Evolutionary conservation across 2,888 invertebrate species (phyloP).

Genomic region (Phyllotreta cruciferae): DNA sequence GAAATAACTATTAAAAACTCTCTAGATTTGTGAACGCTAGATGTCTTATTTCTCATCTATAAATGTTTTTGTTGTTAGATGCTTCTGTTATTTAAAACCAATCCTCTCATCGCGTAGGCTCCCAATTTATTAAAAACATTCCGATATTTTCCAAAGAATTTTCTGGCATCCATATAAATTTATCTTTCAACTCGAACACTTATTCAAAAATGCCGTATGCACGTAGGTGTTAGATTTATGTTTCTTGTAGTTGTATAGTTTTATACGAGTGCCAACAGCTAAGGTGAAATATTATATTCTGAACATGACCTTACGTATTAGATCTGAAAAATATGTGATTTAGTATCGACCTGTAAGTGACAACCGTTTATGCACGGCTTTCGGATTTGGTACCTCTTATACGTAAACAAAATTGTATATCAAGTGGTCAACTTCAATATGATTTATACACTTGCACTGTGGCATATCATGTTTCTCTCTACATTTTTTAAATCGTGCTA

Average conservation of each 20-base stretch:
- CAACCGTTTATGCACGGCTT: conserved; percentile 27
- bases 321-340: conserved; percentile 42
- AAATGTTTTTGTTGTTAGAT: conserved; percentile 1
- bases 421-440: conserved; percentile 11
- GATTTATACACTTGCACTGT: conserved; percentile 10
- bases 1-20: no score
- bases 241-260: conserved; percentile 47
- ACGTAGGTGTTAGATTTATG: conserved; percentile 53
- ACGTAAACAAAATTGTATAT: conserved; percentile 14
- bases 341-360: conserved; percentile 40
- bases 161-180: conserved; percentile 37
- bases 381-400: neutral
- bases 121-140: conserved; percentile 26
- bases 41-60: no score
- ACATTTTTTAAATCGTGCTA: neutral
- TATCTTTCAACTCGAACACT: conserved; percentile 37
- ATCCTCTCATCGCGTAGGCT: conserved; percentile 18
- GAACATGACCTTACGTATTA: conserved; percentile 50
- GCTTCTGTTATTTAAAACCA: conserved; percentile 3
- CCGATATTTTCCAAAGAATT: conserved; percentile 30
- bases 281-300: conserved; percentile 53
- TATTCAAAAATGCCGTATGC: conserved; percentile 45
- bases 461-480: neutral
- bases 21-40: no score
- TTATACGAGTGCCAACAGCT: conserved; percentile 53